Evolutionary conservation across 1,140 invertebrate species (phyloP).

Genomic region (Brachionus asplanchnoidis): DNA sequence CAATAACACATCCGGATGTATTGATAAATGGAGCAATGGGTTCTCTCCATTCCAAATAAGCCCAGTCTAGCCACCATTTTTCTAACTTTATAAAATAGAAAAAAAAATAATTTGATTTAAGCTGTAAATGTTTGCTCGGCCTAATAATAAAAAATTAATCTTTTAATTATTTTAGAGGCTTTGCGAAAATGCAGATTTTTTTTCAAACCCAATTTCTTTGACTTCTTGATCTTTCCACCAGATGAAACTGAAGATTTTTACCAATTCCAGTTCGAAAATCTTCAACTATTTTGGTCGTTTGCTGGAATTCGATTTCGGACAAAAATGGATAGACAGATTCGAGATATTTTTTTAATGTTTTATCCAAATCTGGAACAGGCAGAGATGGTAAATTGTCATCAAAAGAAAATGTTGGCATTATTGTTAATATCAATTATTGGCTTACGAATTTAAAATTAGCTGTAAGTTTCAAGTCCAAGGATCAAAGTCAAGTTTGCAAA

Average conservation of each 20-base stretch:
- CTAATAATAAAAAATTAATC: not conserved
- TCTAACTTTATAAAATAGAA: slow-evolving; percentile 44
- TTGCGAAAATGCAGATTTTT: not conserved
- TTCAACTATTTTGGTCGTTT: slow-evolving; percentile 51
- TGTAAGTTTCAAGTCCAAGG: not conserved
- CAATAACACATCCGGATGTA: slow-evolving; percentile 15
- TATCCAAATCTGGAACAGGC: slow-evolving; percentile 49
- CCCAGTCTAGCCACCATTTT: slow-evolving; percentile 48
- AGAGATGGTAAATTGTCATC: slow-evolving; percentile 49
- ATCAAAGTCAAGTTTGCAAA: not conserved
- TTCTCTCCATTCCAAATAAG: slow-evolving; percentile 45
- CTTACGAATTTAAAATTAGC: not conserved
- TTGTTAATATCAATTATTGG: not conserved
- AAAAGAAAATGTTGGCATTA: slow-evolving; percentile 49
- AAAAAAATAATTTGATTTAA: too few relatives aligned
- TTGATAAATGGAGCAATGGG: slow-evolving; percentile 46
- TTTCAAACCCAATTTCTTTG: slow-evolving; percentile 54
- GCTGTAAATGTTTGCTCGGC: not conserved
- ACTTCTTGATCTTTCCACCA: slow-evolving; percentile 48
- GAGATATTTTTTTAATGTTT: slow-evolving; percentile 55
- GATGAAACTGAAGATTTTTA: slow-evolving; percentile 50
- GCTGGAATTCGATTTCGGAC: slow-evolving; percentile 49
- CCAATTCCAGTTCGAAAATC: slow-evolving; percentile 55
- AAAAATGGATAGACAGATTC: slow-evolving; percentile 54
- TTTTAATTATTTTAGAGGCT: not conserved